These are phyloP conservation scores for Harmothoe impar DNA, from an alignment of 2,888 invertebrate species.

Conservation along the genomic window DNA sequence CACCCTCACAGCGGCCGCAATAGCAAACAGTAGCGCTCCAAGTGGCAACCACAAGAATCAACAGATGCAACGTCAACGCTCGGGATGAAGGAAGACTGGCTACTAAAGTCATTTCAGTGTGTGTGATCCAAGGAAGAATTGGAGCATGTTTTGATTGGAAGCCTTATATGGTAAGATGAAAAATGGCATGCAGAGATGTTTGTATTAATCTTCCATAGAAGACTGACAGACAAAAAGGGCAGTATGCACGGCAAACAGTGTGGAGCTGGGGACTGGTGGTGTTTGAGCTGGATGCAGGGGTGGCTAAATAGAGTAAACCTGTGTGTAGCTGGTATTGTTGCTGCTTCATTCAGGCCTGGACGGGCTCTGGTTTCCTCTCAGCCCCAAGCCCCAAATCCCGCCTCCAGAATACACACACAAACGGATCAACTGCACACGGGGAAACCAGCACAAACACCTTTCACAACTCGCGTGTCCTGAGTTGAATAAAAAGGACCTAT, in stretches of 20 bases:
- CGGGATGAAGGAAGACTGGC: too few species aligned
- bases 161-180: not conserved
- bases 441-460: not conserved
- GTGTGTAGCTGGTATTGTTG: not conserved
- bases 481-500: not conserved
- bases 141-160: constrained; percentile 12
- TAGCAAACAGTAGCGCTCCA: constrained; percentile 6
- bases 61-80: not conserved
- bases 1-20: not conserved
- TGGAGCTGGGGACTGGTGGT: not conserved
- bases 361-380: not conserved
- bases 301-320: not conserved
- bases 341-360: not conserved
- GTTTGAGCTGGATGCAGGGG: not conserved
- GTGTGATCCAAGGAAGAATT: not conserved
- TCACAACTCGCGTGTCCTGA: not conserved
- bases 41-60: not conserved
- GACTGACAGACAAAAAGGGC: too few species aligned
- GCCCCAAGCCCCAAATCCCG: not conserved
- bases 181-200: too few species aligned
- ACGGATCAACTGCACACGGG: not conserved
- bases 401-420: constrained; percentile 14
- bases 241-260: too few species aligned
- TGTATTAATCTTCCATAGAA: too few species aligned
- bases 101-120: too few species aligned